Percentiles rank a stretch among this genome's conserved stretches.
Evolutionary conservation across 2,113 vertebrate species (phyloP).

Genomic region (Xenus cinereus): DNA sequence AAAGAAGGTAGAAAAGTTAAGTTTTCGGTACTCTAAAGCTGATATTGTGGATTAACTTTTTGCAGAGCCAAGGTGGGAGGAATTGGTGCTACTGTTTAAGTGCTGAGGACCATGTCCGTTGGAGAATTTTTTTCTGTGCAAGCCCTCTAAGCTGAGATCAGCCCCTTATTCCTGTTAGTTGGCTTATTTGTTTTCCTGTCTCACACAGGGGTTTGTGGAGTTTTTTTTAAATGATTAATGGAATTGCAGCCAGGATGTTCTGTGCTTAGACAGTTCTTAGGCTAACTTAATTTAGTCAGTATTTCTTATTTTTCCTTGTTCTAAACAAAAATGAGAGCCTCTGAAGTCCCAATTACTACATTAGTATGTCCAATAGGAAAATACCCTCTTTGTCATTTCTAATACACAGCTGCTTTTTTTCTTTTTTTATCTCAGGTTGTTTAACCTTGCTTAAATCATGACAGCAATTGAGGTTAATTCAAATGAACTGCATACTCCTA

Average conservation of each 20-base stretch:
- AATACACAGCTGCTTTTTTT: not conserved
- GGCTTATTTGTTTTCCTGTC: not conserved
- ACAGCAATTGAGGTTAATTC: slow-evolving; percentile 63
- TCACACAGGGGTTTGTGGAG: not conserved
- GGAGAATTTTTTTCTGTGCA: not conserved
- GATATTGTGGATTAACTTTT: not conserved
- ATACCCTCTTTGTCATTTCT: not conserved
- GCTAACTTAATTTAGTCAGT: not conserved
- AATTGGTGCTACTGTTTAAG: not conserved
- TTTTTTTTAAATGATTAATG: not conserved
- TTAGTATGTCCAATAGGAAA: not conserved
- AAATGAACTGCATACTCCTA: slow-evolving; percentile 56
- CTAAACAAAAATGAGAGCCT: not conserved
- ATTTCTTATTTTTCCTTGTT: not conserved
- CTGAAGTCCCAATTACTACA: not conserved
- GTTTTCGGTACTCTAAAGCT: not conserved
- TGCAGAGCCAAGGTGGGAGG: not conserved
- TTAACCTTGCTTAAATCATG: slow-evolving; percentile 65
- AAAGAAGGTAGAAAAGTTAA: not conserved
- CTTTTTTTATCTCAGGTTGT: not conserved
- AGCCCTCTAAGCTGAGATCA: not conserved
- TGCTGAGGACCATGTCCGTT: rapidly evolving
- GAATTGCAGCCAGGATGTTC: not conserved
- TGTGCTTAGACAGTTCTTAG: not conserved
- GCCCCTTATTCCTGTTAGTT: not conserved